Base-by-base conservation (phyloP, 2,113 vertebrate species). In the Hippotragus niger region DNA sequence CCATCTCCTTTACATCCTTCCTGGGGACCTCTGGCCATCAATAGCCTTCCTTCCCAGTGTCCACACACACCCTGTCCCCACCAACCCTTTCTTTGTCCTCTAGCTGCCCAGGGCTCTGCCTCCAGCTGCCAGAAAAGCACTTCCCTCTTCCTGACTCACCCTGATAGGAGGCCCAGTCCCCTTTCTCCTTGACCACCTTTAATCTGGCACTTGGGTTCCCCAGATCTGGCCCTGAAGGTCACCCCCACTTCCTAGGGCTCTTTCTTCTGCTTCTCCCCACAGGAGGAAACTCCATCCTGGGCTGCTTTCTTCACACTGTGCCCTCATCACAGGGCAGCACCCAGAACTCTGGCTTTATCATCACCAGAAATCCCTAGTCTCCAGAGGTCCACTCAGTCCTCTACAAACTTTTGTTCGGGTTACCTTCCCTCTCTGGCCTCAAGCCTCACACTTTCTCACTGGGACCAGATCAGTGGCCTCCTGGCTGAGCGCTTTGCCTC, bases 1-100 rank as follows among this genome's bases (percentile, higher is more conserved):
- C 50, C 19, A 21, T 36, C n/a, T 9, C 53, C 2, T 45, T 4
- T 6, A 15, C 58, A 7, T 62, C n/a, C n/a, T 80, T 50, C 67
- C 74, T n/a, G 29, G n/a, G 86, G 52, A 11, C 6, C 80, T 16
- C 55, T 3, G 14, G 43, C 14, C 47, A 3, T 3, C 47, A 33
- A 17, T 1, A 3, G 6, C n/a, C 36, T 47, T 62, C 47, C 43
- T 67, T 50, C 53, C 33, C 45, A 60, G 88, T 6, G 11, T 16
- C 31, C 1, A 5, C 15, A 0, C 0, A 2, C 19, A 3, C 21
- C 31, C 12, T 8, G 17, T 62, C 47, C 40, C 14, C 33, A 29
- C 33, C 80, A 40, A 71, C 21, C 5, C 33, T 27, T 55, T 74
- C 76, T 88, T 29, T 2, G 3, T 36, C 52, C 33, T 50, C 27